phyloP scores from a whole-genome alignment of 2,797 vertebrate species.

The Eremophila alpestris region DNA sequence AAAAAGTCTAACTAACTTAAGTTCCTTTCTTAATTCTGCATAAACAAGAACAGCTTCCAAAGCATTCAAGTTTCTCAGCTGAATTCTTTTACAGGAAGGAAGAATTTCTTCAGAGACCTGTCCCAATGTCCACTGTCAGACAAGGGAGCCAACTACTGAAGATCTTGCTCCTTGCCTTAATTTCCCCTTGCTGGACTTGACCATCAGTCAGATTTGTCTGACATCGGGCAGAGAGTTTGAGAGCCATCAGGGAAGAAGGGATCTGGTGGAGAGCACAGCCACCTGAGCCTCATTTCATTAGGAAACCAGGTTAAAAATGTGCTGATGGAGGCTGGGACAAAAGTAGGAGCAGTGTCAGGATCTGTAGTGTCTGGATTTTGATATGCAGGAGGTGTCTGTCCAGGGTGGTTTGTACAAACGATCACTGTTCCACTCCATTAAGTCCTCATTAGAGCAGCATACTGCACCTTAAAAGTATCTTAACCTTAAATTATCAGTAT shows the following conservation, averaged over 20 bases:
- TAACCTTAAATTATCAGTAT: constrained; percentile 54
- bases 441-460: constrained; percentile 54
- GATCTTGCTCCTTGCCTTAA: neutral
- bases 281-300: neutral
- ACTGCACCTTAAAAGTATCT: constrained; percentile 38
- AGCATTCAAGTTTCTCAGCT: neutral
- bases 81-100: neutral
- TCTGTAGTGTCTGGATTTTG: neutral
- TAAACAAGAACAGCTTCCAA: neutral
- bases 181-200: neutral
- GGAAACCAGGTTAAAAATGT: constrained; percentile 45
- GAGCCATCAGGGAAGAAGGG: neutral
- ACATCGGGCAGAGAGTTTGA: neutral
- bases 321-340: constrained; percentile 48
- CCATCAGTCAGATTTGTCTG: neutral
- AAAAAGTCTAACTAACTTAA: neutral
- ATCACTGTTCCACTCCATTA: constrained; percentile 38
- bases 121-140: neutral
- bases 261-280: neutral
- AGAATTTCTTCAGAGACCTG: neutral
- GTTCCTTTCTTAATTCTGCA: neutral
- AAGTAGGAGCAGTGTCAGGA: constrained; percentile 13
- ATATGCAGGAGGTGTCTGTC: constrained; percentile 22
- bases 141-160: neutral
- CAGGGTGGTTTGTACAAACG: constrained; percentile 13